A percentile compares a stretch with the other conserved stretches of the same genome.
phyloP scores from a whole-genome alignment of 2,888 invertebrate genomes.

The Drosophila cognata region DNA sequence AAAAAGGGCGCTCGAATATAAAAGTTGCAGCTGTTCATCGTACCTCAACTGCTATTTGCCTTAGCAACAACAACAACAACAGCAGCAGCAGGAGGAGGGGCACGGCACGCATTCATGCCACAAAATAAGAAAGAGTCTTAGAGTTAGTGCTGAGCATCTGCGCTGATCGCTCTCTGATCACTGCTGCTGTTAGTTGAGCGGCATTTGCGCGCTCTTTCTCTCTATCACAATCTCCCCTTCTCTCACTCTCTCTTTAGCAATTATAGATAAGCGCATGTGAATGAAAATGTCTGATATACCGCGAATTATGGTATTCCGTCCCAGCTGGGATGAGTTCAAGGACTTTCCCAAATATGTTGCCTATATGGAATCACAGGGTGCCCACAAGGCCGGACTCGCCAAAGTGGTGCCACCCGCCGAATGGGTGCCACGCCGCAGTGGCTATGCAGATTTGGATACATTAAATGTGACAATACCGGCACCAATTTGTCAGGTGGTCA shows the following conservation, averaged over 20 bases:
- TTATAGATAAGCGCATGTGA: constrained; percentile 22
- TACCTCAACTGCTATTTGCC: constrained; percentile 47
- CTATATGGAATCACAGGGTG: constrained; percentile 96
- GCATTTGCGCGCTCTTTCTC: not conserved
- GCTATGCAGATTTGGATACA: constrained; percentile 92
- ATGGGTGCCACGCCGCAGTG: constrained; percentile 95
- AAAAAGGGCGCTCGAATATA: constrained; percentile 66
- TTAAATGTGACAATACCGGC: constrained; percentile 95
- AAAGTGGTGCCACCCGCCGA: constrained; percentile 99
- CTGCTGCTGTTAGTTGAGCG: constrained; percentile 16
- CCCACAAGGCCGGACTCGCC: constrained; percentile 97
- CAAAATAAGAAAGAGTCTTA: constrained; percentile 8
- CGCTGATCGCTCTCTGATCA: constrained; percentile 3
- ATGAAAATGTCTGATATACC: constrained; percentile 75
- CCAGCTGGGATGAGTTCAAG: constrained; percentile 98
- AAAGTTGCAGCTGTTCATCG: constrained; percentile 73
- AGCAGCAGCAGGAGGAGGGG: constrained; percentile 20
- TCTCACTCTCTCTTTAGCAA: constrained; percentile 6
- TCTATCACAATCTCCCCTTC: not conserved
- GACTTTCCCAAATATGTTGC: constrained; percentile 96
- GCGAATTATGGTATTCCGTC: constrained; percentile 90
- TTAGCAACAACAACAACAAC: constrained; percentile 46
- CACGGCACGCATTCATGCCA: constrained; percentile 19
- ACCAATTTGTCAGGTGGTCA: constrained; percentile 97
- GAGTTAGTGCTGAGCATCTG: constrained; percentile 42